Conservation (phyloP, 2,797 vertebrate species). For the Catharus ustulatus region DNA sequence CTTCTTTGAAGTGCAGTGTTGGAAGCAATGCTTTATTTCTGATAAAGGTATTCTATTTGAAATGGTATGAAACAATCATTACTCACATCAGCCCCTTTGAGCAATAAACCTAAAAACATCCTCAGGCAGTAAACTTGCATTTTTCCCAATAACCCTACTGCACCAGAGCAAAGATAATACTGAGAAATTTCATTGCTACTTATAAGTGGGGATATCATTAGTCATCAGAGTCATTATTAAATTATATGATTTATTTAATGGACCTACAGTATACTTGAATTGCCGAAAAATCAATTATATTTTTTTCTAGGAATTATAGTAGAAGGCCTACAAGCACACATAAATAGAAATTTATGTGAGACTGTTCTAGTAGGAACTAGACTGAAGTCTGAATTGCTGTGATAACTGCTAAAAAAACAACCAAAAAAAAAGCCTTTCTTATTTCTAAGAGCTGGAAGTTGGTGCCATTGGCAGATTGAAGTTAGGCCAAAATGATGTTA, state of each 20-base stretch:
- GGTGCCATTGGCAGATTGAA: neutral
- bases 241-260: conserved; percentile 8
- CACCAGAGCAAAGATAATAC: neutral
- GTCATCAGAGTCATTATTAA: neutral
- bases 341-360: neutral
- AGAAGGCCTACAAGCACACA: neutral
- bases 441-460: neutral
- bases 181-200: neutral
- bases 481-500: neutral
- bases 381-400: neutral
- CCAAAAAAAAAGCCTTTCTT: neutral
- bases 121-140: neutral
- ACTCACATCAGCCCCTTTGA: neutral
- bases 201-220: neutral
- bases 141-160: neutral
- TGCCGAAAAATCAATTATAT: neutral
- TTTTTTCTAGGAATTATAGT: neutral
- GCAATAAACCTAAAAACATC: neutral
- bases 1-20: neutral
- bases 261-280: neutral
- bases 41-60: neutral
- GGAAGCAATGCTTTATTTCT: neutral
- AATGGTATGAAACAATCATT: neutral
- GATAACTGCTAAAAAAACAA: neutral
- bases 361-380: neutral